These are phyloP conservation scores for Stramonita haemastoma DNA, from an alignment of 2,888 invertebrate species.

Conservation along the genomic window DNA sequence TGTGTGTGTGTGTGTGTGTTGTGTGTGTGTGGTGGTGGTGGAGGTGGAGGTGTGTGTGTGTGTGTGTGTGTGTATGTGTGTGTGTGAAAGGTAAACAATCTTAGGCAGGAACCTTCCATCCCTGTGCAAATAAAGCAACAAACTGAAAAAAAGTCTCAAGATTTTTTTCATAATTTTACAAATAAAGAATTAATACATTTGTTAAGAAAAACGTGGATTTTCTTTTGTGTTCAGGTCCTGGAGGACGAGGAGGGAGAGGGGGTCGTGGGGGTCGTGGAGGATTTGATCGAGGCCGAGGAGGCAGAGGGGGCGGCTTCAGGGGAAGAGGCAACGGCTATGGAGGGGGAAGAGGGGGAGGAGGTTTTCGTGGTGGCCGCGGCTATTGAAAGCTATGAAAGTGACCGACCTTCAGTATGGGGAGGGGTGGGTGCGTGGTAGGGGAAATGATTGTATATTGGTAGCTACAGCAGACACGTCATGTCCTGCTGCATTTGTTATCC, in stretches of 20 bases:
- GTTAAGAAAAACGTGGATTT: too few relatives aligned
- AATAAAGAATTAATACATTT: too few relatives aligned
- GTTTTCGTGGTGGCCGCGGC: slow-evolving; percentile 48
- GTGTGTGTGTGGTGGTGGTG: too few relatives aligned
- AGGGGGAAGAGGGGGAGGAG: slow-evolving; percentile 50
- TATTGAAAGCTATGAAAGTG: background rate
- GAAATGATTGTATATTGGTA: too few relatives aligned
- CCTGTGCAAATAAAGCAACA: too few relatives aligned
- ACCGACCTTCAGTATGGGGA: background rate
- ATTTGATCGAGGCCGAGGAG: slow-evolving; percentile 50
- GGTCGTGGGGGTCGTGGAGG: slow-evolving; percentile 70
- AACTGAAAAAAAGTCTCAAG: too few relatives aligned
- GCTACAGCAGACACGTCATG: too few relatives aligned
- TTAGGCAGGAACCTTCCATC: background rate
- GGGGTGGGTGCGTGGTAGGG: too few relatives aligned
- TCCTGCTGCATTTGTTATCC: too few relatives aligned
- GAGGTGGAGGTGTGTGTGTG: too few relatives aligned
- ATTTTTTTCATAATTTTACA: too few relatives aligned
- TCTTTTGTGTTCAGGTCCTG: slow-evolving; percentile 26
- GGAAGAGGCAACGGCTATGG: slow-evolving; percentile 40
- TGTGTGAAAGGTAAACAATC: background rate
- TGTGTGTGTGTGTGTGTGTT: background rate
- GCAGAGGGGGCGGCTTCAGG: slow-evolving; percentile 39
- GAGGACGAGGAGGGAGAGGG: slow-evolving; percentile 56
- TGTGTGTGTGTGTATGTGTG: background rate